A percentile compares a stretch with the other conserved stretches of the same genome.
Conservation (phyloP, 1,140 invertebrate species). For the Oncopodura yosiiana region DNA sequence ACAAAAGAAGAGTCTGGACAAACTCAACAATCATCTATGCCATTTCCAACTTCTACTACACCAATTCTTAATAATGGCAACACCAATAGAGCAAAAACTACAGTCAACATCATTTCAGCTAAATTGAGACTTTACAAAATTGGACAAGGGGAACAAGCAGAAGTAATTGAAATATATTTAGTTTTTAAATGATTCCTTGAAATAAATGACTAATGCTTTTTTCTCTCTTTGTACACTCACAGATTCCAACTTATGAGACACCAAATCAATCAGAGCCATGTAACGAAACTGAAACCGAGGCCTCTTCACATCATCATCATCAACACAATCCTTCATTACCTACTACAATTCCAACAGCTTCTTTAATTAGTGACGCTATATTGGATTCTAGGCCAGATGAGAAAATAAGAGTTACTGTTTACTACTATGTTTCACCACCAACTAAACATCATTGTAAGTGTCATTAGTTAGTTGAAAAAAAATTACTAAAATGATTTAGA, state of each 20-base stretch:
- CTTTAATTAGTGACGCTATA: background rate
- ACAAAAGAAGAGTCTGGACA: background rate
- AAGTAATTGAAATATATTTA: constrained; percentile 40
- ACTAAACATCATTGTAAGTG: constrained; percentile 48
- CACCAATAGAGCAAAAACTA: background rate
- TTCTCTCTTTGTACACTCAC: constrained; percentile 32
- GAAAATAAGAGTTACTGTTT: constrained; percentile 51
- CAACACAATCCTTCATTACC: too few species aligned
- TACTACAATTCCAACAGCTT: background rate
- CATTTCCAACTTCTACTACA: background rate
- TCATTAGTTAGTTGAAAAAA: constrained; percentile 4
- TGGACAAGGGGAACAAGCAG: constrained; percentile 13
- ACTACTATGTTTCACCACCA: constrained; percentile 49
- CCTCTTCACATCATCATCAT: background rate
- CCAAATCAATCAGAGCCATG: constrained; percentile 17
- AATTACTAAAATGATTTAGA: background rate
- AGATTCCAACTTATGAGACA: background rate
- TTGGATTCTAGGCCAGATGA: constrained; percentile 42
- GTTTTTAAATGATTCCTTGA: background rate
- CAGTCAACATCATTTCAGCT: constrained; percentile 44
- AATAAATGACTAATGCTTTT: constrained; percentile 8
- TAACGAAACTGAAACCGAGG: constrained; percentile 18
- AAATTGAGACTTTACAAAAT: constrained; percentile 48
- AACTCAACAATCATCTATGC: background rate
- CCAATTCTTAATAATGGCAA: background rate